Conservation (phyloP, 2,888 invertebrate species). For the Pheosia tremula region DNA sequence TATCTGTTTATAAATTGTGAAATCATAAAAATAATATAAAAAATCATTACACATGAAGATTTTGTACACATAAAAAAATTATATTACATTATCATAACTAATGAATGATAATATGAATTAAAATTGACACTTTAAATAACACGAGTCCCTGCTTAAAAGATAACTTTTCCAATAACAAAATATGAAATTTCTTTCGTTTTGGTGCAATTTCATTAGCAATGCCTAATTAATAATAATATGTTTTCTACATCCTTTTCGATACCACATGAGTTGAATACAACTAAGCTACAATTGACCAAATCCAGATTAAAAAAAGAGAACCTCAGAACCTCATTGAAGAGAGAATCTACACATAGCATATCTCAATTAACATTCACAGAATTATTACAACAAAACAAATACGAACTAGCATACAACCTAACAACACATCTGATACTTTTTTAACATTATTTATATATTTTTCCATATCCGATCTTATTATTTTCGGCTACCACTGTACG, state of each 20-base stretch:
- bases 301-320: no score
- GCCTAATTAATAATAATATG: no score
- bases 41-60: slow-evolving; percentile 17
- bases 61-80: slow-evolving; percentile 35
- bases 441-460: background rate
- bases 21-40: slow-evolving; percentile 21
- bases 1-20: background rate
- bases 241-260: no score
- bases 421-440: slow-evolving; percentile 36
- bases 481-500: no score
- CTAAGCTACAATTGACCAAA: no score
- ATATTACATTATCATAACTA: slow-evolving; percentile 25
- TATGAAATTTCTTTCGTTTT: no score
- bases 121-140: slow-evolving; percentile 3
- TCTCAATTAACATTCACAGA: slow-evolving; percentile 1
- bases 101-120: slow-evolving; percentile 34
- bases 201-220: no score
- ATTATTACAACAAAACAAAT: slow-evolving; percentile 19
- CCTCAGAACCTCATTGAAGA: no score
- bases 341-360: background rate
- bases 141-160: background rate
- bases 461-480: background rate
- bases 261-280: no score
- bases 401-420: slow-evolving; percentile 31
- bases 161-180: background rate